Percentiles rank a stretch among this genome's conserved stretches.
These are phyloP conservation scores for Ametastegia equiseti DNA, from an alignment of 2,888 invertebrate genomes.

Conservation along the genomic window DNA sequence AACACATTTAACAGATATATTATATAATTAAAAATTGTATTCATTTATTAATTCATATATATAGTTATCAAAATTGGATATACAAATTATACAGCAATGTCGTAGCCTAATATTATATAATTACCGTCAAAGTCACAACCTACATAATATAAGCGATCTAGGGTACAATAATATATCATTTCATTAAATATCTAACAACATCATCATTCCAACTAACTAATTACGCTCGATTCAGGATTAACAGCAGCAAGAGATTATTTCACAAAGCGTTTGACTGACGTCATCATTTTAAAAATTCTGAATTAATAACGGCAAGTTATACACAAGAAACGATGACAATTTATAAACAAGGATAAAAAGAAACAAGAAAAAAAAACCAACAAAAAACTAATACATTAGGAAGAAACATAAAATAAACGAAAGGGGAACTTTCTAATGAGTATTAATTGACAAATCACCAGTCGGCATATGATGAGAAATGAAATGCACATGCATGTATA, in stretches of 20 bases:
- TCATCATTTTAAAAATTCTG: neutral
- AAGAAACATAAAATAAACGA: neutral
- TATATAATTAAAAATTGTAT: slow-evolving; percentile 11
- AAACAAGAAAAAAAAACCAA: neutral
- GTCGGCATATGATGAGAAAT: neutral
- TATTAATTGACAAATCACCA: neutral
- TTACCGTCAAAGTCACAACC: slow-evolving; percentile 22
- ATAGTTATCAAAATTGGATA: neutral
- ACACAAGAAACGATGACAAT: neutral
- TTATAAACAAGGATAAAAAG: neutral
- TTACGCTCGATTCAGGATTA: neutral
- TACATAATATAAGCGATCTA: neutral
- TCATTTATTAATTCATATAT: slow-evolving; percentile 6
- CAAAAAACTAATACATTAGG: too few relatives aligned
- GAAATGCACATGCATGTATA: neutral
- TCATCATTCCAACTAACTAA: neutral
- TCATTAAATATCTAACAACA: slow-evolving; percentile 11
- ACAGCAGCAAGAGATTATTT: neutral
- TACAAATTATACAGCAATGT: slow-evolving; percentile 5
- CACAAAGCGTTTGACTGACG: neutral
- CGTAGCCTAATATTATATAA: slow-evolving; percentile 5
- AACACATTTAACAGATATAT: neutral
- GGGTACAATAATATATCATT: neutral
- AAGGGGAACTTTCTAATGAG: neutral
- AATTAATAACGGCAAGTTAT: neutral